Percentiles rank a stretch among this genome's conserved stretches.
Evolutionary conservation across 2,888 invertebrate species (phyloP).

Genomic region (Limnephilus rhombicus): DNA sequence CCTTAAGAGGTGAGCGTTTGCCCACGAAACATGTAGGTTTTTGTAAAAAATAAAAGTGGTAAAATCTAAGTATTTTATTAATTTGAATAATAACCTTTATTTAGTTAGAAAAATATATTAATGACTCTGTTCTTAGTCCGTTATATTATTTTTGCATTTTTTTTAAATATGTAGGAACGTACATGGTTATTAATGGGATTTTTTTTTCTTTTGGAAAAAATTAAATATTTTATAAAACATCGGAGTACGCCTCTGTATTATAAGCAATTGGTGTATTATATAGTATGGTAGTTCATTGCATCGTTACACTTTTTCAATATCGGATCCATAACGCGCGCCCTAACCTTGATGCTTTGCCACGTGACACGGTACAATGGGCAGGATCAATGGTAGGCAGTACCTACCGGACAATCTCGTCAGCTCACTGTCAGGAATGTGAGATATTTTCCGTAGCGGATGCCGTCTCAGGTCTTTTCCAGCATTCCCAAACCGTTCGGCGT

Average conservation of each 20-base stretch:
- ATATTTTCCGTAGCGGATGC: constrained; percentile 41
- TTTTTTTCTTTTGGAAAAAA: too few relatives aligned
- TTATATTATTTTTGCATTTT: too few relatives aligned
- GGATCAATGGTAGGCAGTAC: background rate
- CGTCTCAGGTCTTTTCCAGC: constrained; percentile 10
- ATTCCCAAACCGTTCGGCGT: background rate
- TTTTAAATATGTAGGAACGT: too few relatives aligned
- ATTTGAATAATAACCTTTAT: too few relatives aligned
- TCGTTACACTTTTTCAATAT: background rate
- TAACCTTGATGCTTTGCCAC: background rate
- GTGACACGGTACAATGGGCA: background rate
- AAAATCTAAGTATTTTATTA: too few relatives aligned
- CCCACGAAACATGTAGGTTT: too few relatives aligned
- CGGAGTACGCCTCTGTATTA: background rate
- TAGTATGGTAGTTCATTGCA: background rate
- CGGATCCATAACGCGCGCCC: background rate
- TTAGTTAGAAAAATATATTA: too few relatives aligned
- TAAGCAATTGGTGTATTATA: background rate
- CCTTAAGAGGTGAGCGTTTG: too few relatives aligned
- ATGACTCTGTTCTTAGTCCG: too few relatives aligned
- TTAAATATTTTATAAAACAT: background rate
- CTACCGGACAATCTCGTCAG: constrained; percentile 5
- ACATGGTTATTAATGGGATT: too few relatives aligned
- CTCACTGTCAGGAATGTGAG: constrained; percentile 5
- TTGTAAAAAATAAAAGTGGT: too few relatives aligned